These are phyloP conservation scores for Stichodactyla helianthus DNA, from an alignment of 64 coral and sea anemone genomes.

Conservation along the genomic window DNA sequence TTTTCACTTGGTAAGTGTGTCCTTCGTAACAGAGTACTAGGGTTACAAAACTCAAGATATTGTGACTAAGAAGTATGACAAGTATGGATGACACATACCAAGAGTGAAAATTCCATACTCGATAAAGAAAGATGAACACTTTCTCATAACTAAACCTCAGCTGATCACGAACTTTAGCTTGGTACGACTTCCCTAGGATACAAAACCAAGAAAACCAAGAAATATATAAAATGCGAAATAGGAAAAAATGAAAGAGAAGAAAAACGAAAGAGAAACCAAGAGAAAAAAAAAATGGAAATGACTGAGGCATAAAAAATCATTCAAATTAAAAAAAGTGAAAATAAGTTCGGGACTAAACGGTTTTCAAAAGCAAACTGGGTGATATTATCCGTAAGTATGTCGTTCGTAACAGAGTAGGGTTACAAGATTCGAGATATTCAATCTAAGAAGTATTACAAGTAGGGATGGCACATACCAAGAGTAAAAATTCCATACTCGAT, in stretches of 20 bases:
- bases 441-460: neutral
- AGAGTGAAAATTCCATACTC: neutral
- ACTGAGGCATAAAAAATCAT: too few species aligned
- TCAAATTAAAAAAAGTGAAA: too few species aligned
- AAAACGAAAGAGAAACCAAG: too few species aligned
- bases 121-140: neutral
- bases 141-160: too few species aligned
- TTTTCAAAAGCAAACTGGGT: neutral
- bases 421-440: neutral
- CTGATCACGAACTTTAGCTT: too few species aligned
- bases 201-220: too few species aligned
- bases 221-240: too few species aligned
- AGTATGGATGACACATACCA: neutral
- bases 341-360: too few species aligned
- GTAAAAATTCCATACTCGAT: neutral
- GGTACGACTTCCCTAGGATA: too few species aligned
- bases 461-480: neutral
- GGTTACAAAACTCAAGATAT: neutral
- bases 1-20: neutral
- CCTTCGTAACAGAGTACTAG: neutral
- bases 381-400: neutral
- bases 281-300: too few species aligned
- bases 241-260: too few species aligned
- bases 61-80: neutral
- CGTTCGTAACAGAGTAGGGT: neutral